Conservation (phyloP, 2,888 invertebrate genomes). For the Cepaea hortensis region DNA sequence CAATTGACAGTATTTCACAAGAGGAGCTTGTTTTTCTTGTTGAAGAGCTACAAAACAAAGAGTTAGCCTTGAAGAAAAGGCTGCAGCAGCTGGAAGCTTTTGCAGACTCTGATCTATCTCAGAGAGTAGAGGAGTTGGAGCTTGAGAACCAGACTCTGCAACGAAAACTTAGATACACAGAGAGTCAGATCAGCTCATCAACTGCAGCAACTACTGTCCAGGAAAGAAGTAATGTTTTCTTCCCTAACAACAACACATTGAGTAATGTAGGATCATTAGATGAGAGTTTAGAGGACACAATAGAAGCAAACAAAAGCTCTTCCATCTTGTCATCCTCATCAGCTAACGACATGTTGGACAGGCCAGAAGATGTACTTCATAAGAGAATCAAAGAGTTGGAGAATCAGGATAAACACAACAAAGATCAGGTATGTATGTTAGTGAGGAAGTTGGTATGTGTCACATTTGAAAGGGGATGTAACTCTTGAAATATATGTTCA, state of each 20-base stretch:
- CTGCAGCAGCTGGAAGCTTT: slow-evolving; percentile 47
- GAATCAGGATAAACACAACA: slow-evolving; percentile 69
- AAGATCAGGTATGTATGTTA: slow-evolving; percentile 64
- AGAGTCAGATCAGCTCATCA: background rate
- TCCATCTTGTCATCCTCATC: background rate
- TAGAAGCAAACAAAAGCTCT: slow-evolving; percentile 31
- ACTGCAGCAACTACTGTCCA: background rate
- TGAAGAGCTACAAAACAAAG: slow-evolving; percentile 48
- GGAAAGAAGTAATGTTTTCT: background rate
- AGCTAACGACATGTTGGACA: slow-evolving; percentile 62
- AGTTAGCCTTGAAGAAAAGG: slow-evolving; percentile 45
- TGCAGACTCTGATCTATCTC: slow-evolving; percentile 48
- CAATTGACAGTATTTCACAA: slow-evolving; percentile 45
- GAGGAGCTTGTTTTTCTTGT: slow-evolving; percentile 50
- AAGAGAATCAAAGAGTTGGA: slow-evolving; percentile 71
- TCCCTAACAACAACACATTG: background rate
- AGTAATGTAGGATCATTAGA: background rate
- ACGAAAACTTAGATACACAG: slow-evolving; percentile 39
- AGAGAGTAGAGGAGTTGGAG: slow-evolving; percentile 53
- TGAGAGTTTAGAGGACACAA: slow-evolving; percentile 20
- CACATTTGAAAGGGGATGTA: too few relatives aligned
- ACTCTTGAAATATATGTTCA: too few relatives aligned
- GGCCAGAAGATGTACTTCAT: slow-evolving; percentile 69
- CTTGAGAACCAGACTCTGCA: slow-evolving; percentile 49
- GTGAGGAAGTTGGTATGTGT: too few relatives aligned